Base-by-base conservation (phyloP, 2,113 vertebrate genomes). In the Scalopus aquaticus region DNA sequence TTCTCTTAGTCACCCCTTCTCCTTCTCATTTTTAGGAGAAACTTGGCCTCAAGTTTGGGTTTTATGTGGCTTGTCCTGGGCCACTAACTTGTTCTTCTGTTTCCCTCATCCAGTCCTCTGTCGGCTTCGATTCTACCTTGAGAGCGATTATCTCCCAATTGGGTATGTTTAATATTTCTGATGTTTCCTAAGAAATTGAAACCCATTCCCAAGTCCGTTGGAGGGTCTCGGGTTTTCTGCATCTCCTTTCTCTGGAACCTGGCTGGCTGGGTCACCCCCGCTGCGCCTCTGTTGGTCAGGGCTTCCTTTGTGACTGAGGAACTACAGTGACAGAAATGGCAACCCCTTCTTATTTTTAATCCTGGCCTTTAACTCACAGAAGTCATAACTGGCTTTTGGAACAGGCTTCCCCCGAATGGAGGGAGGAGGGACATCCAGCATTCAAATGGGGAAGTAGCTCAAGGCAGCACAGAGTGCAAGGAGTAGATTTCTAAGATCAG, bases 391-490 rank as follows among this genome's bases (percentile, higher is more conserved):
- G 72, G 82, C 81, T 93, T 79, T 82, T 90, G 92, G 81, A 95
- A 39, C 62, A 92, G 93, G 85, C 78, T 96, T 95, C 92, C 92
- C 90, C 64, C 88, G 94, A 94, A 96, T 93, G 87, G 95, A 95
- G 64, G 95, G 94, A 96, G 94, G 92, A 95, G 60, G 83, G 70
- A 93, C 78, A 84, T 30, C 42, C 44, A 82, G 62, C 54, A 46
- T 93, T 64, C 88, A 91, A 87, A 88, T 92, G 74, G 58, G 88
- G 97, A 97, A 96, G 93, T 94, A 78, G 79, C 56, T 93, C 62
- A 1, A 4, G 15, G 35, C 20, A 56, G n/a, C 78, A 12, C 62
- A 56, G 44, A 60, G 54, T 1, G 9, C 4, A 28, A 24, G 22
- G 37, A 70, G 12, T 32, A 15, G 24, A 28, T 26, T 94, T 51